A percentile compares a stretch with the other conserved stretches of the same genome.
Conservation (phyloP, 1,140 invertebrate genomes). For the Spodoptera litura region DNA sequence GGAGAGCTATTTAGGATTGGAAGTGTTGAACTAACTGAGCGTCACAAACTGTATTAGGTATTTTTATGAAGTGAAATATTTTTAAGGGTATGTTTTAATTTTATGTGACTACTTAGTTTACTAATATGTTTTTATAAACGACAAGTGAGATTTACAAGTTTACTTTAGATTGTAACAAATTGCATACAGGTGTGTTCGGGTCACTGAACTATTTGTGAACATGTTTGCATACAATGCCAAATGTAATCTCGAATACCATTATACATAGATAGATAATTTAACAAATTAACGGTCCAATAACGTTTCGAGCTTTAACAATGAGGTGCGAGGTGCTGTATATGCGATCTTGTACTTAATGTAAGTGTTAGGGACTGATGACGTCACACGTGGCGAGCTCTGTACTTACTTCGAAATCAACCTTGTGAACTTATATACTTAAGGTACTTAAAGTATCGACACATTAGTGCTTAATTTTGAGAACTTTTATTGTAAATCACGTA, state of each 20-base stretch:
- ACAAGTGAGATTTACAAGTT: constrained; percentile 62
- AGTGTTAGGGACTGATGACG: constrained; percentile 17
- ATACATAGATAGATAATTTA: constrained; percentile 22
- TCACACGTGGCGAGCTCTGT: constrained; percentile 13
- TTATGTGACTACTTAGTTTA: constrained; percentile 51
- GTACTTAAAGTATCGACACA: constrained; percentile 39
- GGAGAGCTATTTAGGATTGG: neutral
- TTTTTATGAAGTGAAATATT: constrained; percentile 59
- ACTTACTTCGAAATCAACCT: too few relatives aligned
- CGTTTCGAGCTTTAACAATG: constrained; percentile 26
- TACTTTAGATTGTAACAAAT: constrained; percentile 43
- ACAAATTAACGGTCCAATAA: constrained; percentile 46
- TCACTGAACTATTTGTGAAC: constrained; percentile 15
- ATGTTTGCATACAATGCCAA: constrained; percentile 43
- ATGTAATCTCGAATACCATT: constrained; percentile 44
- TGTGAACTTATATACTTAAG: constrained; percentile 33
- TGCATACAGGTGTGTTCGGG: constrained; percentile 25
- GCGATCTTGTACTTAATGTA: constrained; percentile 28
- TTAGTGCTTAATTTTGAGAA: constrained; percentile 50
- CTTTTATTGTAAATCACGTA: constrained; percentile 41
- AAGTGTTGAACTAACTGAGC: constrained; percentile 21
- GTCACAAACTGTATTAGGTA: constrained; percentile 61
- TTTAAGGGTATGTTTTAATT: constrained; percentile 64
- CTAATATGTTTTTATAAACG: constrained; percentile 59
- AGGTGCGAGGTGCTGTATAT: constrained; percentile 30